Base-by-base conservation (phyloP, 2,888 invertebrate species). In the Pimpla rufipes region DNA sequence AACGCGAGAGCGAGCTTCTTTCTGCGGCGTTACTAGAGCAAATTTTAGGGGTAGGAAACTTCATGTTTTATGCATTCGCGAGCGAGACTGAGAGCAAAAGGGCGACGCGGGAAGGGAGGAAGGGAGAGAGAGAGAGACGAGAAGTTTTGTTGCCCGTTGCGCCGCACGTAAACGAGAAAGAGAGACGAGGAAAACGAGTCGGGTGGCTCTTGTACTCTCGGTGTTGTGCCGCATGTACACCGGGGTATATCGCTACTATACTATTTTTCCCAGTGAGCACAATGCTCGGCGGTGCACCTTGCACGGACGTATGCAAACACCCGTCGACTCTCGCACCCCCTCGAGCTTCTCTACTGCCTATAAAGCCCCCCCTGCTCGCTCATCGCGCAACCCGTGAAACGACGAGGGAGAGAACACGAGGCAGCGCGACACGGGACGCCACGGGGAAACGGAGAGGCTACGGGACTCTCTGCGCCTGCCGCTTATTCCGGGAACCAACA, bases 21-120 rank as follows among this genome's bases (percentile, higher is more conserved):
- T 86, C 83, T 85, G 71, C 77, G 75, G 79, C 85, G 85, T 86
- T 85, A 85, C 85, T 85, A 57, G 86, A 86, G 86, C 86, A 86
- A 85, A 86, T 86, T 86, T 86, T 71, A 76, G 64, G 47, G 77
- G 73, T 64, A 67, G 84, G 74, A 84, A 85, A 79, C 75, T 85
- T 85, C 85, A 85, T 86, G 84, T 84, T 85, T 86, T 85, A 85
- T 86, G 84, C 85, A 86, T 84, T 79, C 57, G 57, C 57, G 23
- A 59, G 57, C 57, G 23, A 59, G 40, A 29, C 29, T 35, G 75
- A 66, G 79, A 42, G 70, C 35, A 55, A 59, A 50, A 59, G 45
- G 18, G 11, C 66, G 66, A 40, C 18, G 11, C 2, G 29, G 29
- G 29, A 29, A 5, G 5, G 29, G 5, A 5, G 29, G 5, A 5